Base-by-base conservation (phyloP, 2,113 vertebrate species). In the Oryzias woworae region DNA sequence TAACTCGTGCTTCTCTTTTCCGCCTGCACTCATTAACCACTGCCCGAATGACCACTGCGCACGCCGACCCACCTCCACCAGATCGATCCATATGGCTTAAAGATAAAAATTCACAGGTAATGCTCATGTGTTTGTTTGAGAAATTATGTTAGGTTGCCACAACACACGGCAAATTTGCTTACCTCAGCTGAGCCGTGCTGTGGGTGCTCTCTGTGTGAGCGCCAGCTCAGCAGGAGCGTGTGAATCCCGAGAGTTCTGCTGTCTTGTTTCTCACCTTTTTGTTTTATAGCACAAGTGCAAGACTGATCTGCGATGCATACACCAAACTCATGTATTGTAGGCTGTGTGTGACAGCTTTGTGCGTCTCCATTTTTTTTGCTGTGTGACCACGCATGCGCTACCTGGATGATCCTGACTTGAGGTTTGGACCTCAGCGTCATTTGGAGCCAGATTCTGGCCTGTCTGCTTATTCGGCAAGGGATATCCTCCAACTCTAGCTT, bases 1-100 rank as follows among this genome's bases (percentile, higher is more conserved):
- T 82, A 85, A 81, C 44, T 48, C 58, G 57, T 50, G 75, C 58
- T 63, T 84, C 78, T 87, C 80, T 64, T 79, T 81, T 75, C 65
- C 54, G 60, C 62, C 58, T 23, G 48, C 45, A 22, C 46, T 26
- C n/a, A 13, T 46, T 15, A 31, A 50, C 43, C 48, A 4, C 66
- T 50, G 65, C 16, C 28, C 18, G 1, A 2, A 24, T 69, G 73
- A 62, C 80, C 75, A 64, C 53, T 4, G 49, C 17, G 3, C 28
- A 12, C 20, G 14, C 10, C 2, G 0, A 6, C 6, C 41, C 36
- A 62, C 2, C 23, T 66, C 47, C 18, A 24, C 42, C 46, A 7
- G 31, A 54, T 44, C 1, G 8, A 26, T 28, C 8, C 1, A 51
- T 20, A 43, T 13, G 14, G 14, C 6, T 1, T 42, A 64, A 66